Evolutionary conservation across 2,113 vertebrate species (phyloP), one percentile per base, ranked within the genome.

Genomic region (Maccullochella peelii): DNA sequence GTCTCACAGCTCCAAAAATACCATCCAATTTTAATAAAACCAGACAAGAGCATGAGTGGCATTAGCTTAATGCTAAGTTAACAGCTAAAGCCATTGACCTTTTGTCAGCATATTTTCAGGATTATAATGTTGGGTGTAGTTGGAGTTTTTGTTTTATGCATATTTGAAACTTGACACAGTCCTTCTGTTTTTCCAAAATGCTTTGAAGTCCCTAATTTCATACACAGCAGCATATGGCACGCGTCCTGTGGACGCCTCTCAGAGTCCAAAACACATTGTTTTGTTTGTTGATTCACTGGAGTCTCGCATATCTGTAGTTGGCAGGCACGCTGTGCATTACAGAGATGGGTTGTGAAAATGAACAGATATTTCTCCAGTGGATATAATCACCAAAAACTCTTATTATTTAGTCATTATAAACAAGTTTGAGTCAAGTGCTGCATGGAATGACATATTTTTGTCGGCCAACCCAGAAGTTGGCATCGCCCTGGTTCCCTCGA

Each of bases 261-360:
- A 42, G 33, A 54, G 21, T 63, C 57, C n/a, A 75, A 80, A 75
- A 63, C 65, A 21, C 58, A 9, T 47, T 65, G 65, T 62, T 80
- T 61, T 73, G 21, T 80, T 70, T 71, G 65, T 58, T 33, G 63
- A 69, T 12, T 42, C 47, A 33, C 6, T 66, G 47, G 47, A 57
- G 79, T 65, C 27, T 65, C 58, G 42, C 59, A 71, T 54, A 74
- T 74, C 58, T 80, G 72, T 10, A 16, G n/a, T 49, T 50, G 65
- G 0, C 57, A 58, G 63, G n/a, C 0, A 12, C 8, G 4, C 5
- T 20, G 21, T 25, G 40, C 40, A 8, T 23, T 18, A 18, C 8
- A 49, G 40, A 66, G 20, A 55, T 50, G 49, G 58, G 36, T 9
- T 59, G 21, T 36, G 7, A 6, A 77, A 49, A 40, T 36, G 11